phyloP scores from a whole-genome alignment of 2,888 invertebrate genomes.

The Drosophila barbarae region DNA sequence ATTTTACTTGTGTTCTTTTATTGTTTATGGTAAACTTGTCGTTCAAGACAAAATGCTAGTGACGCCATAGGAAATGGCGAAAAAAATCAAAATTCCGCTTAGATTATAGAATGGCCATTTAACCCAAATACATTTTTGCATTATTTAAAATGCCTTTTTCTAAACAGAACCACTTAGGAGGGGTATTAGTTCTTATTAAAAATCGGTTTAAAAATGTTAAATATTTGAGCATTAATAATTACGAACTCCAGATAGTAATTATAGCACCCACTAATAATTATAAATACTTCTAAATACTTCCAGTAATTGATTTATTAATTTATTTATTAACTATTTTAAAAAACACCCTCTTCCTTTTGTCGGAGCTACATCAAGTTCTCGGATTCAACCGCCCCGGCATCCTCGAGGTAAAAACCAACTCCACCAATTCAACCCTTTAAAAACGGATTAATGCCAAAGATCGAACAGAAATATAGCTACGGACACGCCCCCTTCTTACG shows the following conservation, averaged over 20 bases:
- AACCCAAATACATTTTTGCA: neutral
- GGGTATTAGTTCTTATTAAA: neutral
- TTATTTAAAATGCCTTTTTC: neutral
- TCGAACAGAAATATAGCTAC: neutral
- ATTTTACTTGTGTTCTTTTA: neutral
- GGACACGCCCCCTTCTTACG: slow-evolving; percentile 6
- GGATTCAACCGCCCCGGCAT: too few species aligned
- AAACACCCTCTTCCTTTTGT: too few species aligned
- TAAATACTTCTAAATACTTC: neutral
- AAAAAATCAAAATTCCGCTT: neutral
- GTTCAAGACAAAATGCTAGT: neutral
- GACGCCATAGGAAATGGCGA: slow-evolving; percentile 1
- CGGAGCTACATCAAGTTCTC: too few species aligned
- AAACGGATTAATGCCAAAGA: neutral
- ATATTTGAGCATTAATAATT: neutral
- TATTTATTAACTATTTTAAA: too few species aligned
- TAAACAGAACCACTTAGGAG: neutral
- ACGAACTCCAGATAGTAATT: neutral
- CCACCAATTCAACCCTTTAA: too few species aligned
- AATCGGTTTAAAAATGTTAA: neutral
- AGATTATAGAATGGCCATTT: slow-evolving; percentile 1
- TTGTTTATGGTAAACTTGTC: neutral
- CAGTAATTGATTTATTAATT: too few species aligned
- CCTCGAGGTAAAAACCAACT: too few species aligned
- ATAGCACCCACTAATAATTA: neutral